A percentile compares a stretch with the other conserved stretches of the same genome.
Conservation (phyloP, 2,113 vertebrate genomes). For the Smithornis capensis region DNA sequence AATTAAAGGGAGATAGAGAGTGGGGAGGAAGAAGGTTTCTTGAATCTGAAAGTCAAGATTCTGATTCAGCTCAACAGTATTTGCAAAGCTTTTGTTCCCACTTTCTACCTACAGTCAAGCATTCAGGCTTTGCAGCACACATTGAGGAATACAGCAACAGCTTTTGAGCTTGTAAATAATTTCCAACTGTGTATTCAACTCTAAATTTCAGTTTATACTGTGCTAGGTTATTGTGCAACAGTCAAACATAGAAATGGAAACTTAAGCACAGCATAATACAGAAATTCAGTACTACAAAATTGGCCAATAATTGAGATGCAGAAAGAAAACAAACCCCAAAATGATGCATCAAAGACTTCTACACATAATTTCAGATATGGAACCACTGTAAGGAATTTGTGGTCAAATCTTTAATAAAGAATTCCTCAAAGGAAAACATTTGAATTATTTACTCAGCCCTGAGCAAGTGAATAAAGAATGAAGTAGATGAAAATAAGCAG, state of each 20-base stretch:
- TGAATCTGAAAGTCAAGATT: not conserved
- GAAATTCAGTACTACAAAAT: not conserved
- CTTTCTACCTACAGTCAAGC: not conserved
- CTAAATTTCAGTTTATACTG: not conserved
- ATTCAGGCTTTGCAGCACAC: not conserved
- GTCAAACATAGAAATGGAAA: not conserved
- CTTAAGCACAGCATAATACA: not conserved
- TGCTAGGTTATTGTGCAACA: not conserved
- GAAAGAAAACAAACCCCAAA: not conserved
- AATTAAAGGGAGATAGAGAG: not conserved
- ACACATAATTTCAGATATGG: not conserved
- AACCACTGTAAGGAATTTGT: not conserved
- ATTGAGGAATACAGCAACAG: not conserved
- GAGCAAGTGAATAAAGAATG: not conserved
- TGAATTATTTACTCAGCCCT: constrained; percentile 26
- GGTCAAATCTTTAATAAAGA: not conserved
- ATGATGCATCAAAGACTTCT: not conserved
- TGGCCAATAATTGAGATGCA: not conserved
- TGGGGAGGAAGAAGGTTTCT: not conserved
- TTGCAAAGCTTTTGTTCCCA: constrained; percentile 6
- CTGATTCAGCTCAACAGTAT: not conserved
- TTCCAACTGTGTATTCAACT: constrained; percentile 9
- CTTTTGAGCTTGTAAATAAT: constrained; percentile 42
- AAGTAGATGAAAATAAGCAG: constrained; percentile 5
- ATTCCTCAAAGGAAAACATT: not conserved